Evolutionary conservation across 2,797 vertebrate species (phyloP), one percentile per base, ranked within the genome.

Genomic region (Steatocranus sp.): DNA sequence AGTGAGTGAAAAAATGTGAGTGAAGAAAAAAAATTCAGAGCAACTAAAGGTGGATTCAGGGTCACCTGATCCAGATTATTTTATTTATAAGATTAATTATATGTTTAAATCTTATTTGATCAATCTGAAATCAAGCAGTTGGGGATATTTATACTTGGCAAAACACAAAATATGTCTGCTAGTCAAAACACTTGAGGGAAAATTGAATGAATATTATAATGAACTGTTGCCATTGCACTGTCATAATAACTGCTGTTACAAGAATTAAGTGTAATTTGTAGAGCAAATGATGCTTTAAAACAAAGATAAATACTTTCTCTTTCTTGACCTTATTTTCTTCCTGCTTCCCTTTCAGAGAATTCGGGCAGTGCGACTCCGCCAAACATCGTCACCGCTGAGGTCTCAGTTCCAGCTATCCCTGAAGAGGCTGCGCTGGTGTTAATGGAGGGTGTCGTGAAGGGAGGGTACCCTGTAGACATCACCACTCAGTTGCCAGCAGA

Each of bases 401-500:
- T 91, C 23, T 18, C 89, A 1, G 2, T 54, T 76, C 82, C 91
- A 38, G 80, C 15, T 1, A 53, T 51, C 51, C 68, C 82, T 1
- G 82, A 86, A 38, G 90, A 92, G 48, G 49, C 85, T 1, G 23
- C 27, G 0, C 38, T 88, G 53, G 87, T 38, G 12, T 79, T 90
- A 10, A 48, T 83, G 70, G 94, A 93, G 75, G 94, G 95, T 4
- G 81, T 95, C 0, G 88, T 89, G 2, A 95, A 95, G 74, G 93
- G 95, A 46, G 95, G 94, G 0, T 94, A 94, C 81, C 95, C 94
- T 0, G 93, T 95, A 1, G 94, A 95, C 87, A 87, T 94, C 46
- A 88, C 46, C 14, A 43, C 83, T 49, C 91, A 92, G 15, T 90
- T 93, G 1, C 76, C 85, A 1, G 2, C 86, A 3, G 94, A 94